Evolutionary conservation across 2,113 vertebrate genomes (phyloP), one percentile per base, ranked within the genome.

Genomic region (Galemys pyrenaicus): DNA sequence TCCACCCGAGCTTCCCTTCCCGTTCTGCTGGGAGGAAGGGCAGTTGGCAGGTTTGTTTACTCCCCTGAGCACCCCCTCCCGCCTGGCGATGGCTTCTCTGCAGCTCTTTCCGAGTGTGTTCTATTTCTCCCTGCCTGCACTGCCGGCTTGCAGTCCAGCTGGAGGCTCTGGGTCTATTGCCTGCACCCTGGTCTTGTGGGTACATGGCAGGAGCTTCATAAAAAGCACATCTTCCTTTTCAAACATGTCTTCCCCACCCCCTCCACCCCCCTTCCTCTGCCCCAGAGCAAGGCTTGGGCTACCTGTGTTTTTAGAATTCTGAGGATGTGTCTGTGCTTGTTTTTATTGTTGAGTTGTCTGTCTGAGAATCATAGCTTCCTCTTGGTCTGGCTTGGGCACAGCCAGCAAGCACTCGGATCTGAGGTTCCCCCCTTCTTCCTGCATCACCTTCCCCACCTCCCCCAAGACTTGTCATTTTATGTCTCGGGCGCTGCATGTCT

Each of bases 11-110:
- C 94, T 93, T 93, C 68, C 70, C 51, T 58, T 74, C 93, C 93
- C 44, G 46, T 49, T 49, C 46, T 80, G 80, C 75, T 65, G 87
- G 78, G 70, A 89, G 75, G 74, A 92, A 81, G 70, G 87, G 32
- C 71, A 73, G 83, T 73, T 80, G 85, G 84, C 94, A 82, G 87
- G 80, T 95, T 87, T 94, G 93, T 94, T 93, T 89, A 87, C 91
- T 91, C 75, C 87, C 1, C 0, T 44, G 56, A 94, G 89, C 87
- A 86, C 39, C 89, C 88, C 73, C 60, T 64, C 60, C 86, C 20
- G 60, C 77, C 65, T n/a, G 51, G 49, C 2, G n/a, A 62, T 86
- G 96, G 75, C 73, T 92, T 93, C 87, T 65, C 81, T 81, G 92
- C 51, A 30, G 74, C 35, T 91, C 78, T 86, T 85, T 87, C 75